Conservation (phyloP, 2,113 vertebrate genomes). For the Sylvilagus bachmani region DNA sequence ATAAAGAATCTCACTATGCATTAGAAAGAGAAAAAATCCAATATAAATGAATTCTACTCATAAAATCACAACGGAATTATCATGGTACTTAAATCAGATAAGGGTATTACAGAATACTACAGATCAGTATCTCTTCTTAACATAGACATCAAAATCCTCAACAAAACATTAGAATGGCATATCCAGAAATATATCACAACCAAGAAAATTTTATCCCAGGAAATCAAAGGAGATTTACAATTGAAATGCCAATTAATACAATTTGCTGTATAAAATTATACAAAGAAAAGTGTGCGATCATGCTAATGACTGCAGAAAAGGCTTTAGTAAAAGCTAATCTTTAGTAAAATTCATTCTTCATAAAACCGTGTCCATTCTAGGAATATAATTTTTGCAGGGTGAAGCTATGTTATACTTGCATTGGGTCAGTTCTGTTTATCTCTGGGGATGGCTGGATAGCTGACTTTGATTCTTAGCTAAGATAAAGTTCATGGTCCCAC, state of each 20-base stretch:
- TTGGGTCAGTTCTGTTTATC: not conserved
- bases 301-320: not conserved
- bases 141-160: not conserved
- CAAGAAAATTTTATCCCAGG: not conserved
- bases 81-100: not conserved
- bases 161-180: not conserved
- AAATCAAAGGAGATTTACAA: not conserved
- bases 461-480: slow-evolving; percentile 1
- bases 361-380: not conserved
- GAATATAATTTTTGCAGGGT: not conserved
- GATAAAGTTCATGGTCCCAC: not conserved
- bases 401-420: not conserved
- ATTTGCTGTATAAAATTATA: not conserved
- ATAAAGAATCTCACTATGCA: not conserved
- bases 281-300: not conserved
- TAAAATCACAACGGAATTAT: not conserved
- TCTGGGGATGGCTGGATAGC: not conserved
- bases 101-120: not conserved
- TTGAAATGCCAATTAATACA: not conserved
- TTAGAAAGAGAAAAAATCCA: not conserved
- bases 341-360: not conserved
- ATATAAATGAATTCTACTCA: not conserved
- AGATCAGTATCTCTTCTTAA: not conserved
- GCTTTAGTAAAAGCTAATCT: not conserved
- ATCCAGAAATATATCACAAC: not conserved